Evolutionary conservation across 2,113 vertebrate species (phyloP), one percentile per base, ranked within the genome.

Genomic region (Puffinus mauretanicus): DNA sequence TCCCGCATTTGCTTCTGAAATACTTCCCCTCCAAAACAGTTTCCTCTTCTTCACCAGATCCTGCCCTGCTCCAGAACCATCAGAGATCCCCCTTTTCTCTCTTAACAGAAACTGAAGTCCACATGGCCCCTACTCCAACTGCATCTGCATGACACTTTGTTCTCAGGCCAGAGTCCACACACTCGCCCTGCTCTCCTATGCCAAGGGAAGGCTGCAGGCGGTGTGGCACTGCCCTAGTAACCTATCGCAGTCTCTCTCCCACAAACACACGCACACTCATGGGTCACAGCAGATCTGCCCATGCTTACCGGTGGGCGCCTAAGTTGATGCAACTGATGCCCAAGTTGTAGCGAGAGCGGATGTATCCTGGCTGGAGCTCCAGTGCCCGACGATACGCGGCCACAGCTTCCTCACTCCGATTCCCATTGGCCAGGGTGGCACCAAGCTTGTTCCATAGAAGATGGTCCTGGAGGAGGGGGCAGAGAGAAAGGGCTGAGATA

Each of bases 301-400:
- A 30, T 75, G 69, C 98, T 99, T 94, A 99, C 99, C 99, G 99
- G 96, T 99, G 99, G 49, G 99, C 99, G 1, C 99, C 99, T 2
- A 99, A 96, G 92, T 99, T 99, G 88, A 99, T 99, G 77, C 99
- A 99, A 96, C 99, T 99, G 95, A 99, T 99, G 91, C 99, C 99
- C 96, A 99, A 96, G 96, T 99, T 99, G 95, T 99, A 99, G 70
- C 99, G 99, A 86, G 99, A 99, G 40, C 99, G 99, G 64, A 99
- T 98, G 6, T 99, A 99, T 38, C 99, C 99, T 0, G 99, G 99
- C 97, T 99, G 99, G 29, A 99, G 98, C 75, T 99, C 99, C 38
- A 99, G 97, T 0, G 99, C 99, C 94, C 98, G 98, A 58, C 99
- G 98, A 96, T 99, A 99, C 0, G 99, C 99, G 0, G 99, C 99